These are phyloP conservation scores for Chironomus riparius DNA, from an alignment of 2,888 invertebrate genomes.

Conservation along the genomic window DNA sequence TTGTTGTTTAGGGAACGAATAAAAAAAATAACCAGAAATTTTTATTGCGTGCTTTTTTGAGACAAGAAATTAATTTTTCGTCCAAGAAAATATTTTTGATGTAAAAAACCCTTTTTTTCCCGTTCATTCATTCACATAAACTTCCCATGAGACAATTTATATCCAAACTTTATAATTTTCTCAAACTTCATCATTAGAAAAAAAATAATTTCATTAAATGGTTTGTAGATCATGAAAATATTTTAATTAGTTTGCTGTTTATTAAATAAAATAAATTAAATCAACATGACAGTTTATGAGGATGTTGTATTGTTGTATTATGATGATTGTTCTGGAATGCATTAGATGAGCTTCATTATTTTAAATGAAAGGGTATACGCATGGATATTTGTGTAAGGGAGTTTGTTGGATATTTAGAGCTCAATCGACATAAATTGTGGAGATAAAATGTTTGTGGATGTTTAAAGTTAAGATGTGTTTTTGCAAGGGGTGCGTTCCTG, in stretches of 20 bases:
- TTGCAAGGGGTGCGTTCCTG: too few species aligned
- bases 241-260: constrained; percentile 4
- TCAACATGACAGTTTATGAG: not conserved
- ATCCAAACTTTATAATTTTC: not conserved
- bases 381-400: not conserved
- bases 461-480: too few species aligned
- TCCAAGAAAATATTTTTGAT: not conserved
- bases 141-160: not conserved
- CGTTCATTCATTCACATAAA: not conserved
- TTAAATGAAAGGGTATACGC: not conserved
- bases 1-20: not conserved
- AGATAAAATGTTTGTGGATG: too few species aligned
- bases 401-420: not conserved
- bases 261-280: constrained; percentile 6
- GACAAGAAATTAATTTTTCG: not conserved
- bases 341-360: not conserved
- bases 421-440: not conserved
- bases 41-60: constrained; percentile 3
- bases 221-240: constrained; percentile 1
- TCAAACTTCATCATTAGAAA: not conserved
- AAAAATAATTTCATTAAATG: not conserved
- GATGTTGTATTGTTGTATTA: not conserved
- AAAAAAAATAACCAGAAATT: constrained; percentile 5
- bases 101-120: not conserved
- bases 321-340: not conserved